A percentile compares a stretch with the other conserved stretches of the same genome.
Conservation (phyloP, 92 coral and sea anemone species). For the Pocillopora meandrina region DNA sequence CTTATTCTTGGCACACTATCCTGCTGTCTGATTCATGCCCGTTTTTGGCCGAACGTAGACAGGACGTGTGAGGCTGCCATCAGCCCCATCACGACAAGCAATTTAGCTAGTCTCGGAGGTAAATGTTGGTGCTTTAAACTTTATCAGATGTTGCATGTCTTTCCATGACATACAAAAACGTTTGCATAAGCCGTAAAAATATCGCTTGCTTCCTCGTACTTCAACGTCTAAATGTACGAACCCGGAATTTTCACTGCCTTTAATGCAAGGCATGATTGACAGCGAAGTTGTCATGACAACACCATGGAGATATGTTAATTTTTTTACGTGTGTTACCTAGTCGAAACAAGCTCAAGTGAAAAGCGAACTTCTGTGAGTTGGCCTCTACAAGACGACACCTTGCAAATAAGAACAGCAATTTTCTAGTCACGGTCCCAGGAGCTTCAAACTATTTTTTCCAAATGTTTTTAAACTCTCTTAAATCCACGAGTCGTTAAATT, state of each 20-base stretch:
- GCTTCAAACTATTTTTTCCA: no score
- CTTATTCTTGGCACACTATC: no score
- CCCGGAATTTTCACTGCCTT: conserved; percentile 21
- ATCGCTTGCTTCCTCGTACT: not conserved
- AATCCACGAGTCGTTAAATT: no score
- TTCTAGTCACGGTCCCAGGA: no score
- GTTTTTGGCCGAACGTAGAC: no score
- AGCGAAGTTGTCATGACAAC: conserved; percentile 21
- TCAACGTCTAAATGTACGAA: not conserved
- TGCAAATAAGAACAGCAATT: no score
- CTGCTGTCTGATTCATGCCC: no score
- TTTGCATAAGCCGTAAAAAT: not conserved
- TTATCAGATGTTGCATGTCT: not conserved
- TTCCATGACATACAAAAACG: not conserved
- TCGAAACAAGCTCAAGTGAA: not conserved
- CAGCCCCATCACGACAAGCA: no score
- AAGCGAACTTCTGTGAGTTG: no score
- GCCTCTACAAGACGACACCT: no score
- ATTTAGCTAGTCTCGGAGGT: not conserved
- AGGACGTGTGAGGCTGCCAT: no score
- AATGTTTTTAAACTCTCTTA: no score
- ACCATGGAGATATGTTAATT: not conserved
- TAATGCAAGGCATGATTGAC: conserved; percentile 4
- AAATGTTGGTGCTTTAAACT: not conserved
- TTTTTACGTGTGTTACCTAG: not conserved